These are phyloP conservation scores for Herpailurus yagouaroundi DNA, from an alignment of 2,113 vertebrate genomes.

Conservation along the genomic window DNA sequence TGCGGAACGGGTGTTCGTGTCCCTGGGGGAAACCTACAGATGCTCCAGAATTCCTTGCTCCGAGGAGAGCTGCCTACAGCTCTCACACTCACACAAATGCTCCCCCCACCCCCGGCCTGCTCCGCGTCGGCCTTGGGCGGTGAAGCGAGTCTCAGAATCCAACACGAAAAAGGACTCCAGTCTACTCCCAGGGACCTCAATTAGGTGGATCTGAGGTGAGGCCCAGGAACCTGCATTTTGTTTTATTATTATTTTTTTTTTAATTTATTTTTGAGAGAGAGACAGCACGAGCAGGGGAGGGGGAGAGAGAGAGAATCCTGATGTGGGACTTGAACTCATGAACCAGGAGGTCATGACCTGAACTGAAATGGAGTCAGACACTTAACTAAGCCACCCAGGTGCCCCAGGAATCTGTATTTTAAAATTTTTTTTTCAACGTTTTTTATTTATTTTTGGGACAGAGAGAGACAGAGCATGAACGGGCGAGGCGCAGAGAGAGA, in stretches of 20 bases:
- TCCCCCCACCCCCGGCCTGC: background rate
- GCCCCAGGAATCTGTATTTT: background rate
- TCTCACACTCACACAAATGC: background rate
- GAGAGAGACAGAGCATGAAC: too few species aligned
- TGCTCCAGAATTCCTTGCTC: background rate
- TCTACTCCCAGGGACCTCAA: background rate
- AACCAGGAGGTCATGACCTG: too few species aligned
- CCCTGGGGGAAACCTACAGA: rapidly evolving
- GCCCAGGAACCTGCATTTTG: background rate
- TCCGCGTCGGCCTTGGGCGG: background rate
- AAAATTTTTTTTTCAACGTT: too few species aligned
- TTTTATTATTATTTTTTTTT: too few species aligned
- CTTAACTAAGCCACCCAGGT: too few species aligned
- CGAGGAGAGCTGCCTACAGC: background rate
- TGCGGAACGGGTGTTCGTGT: background rate
- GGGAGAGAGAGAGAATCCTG: too few species aligned
- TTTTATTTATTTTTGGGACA: too few species aligned
- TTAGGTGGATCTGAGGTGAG: background rate
- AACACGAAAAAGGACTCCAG: background rate
- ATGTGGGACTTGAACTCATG: too few species aligned
- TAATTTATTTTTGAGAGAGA: too few species aligned
- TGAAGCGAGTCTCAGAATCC: background rate
- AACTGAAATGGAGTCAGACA: too few species aligned
- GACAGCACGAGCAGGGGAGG: too few species aligned
- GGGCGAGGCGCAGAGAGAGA: too few species aligned